phyloP scores from a whole-genome alignment of 2,888 invertebrate genomes.

The Drosophila basisetae region DNA sequence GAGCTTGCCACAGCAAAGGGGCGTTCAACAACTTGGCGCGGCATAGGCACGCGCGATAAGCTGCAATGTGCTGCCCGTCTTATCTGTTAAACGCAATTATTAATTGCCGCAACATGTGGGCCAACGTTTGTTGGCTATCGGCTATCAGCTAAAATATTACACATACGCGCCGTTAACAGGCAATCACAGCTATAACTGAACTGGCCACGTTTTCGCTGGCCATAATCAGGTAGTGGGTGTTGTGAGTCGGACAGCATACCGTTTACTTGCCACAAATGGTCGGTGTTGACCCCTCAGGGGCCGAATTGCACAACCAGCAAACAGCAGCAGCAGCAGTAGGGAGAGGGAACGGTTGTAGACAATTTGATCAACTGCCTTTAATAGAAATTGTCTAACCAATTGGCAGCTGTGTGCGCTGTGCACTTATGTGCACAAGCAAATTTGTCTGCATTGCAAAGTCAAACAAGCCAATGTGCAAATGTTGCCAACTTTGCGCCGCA shows the following conservation, averaged over 20 bases:
- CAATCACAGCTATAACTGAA: slow-evolving; percentile 1
- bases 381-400: slow-evolving; percentile 61
- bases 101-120: slow-evolving; percentile 68
- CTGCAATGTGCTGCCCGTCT: slow-evolving; percentile 32
- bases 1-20: slow-evolving; percentile 30
- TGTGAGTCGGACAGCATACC: slow-evolving; percentile 21
- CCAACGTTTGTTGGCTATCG: slow-evolving; percentile 10
- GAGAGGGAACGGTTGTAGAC: background rate
- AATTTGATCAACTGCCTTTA: slow-evolving; percentile 67
- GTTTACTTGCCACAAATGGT: slow-evolving; percentile 54
- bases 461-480: slow-evolving; percentile 66
- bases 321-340: slow-evolving; percentile 17
- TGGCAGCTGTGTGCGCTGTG: slow-evolving; percentile 52
- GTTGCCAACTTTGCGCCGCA: slow-evolving; percentile 47
- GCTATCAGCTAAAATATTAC: slow-evolving; percentile 37
- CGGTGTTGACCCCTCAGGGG: slow-evolving; percentile 69
- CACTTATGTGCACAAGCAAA: slow-evolving; percentile 57
- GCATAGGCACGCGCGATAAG: slow-evolving; percentile 55
- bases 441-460: slow-evolving; percentile 69
- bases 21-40: slow-evolving; percentile 48
- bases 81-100: slow-evolving; percentile 68
- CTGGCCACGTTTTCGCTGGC: slow-evolving; percentile 5
- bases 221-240: slow-evolving; percentile 51
- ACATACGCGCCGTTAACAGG: slow-evolving; percentile 37
- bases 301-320: slow-evolving; percentile 49